These are phyloP conservation scores for Papilio gigon DNA, from an alignment of 2,888 invertebrate species.

Conservation along the genomic window DNA sequence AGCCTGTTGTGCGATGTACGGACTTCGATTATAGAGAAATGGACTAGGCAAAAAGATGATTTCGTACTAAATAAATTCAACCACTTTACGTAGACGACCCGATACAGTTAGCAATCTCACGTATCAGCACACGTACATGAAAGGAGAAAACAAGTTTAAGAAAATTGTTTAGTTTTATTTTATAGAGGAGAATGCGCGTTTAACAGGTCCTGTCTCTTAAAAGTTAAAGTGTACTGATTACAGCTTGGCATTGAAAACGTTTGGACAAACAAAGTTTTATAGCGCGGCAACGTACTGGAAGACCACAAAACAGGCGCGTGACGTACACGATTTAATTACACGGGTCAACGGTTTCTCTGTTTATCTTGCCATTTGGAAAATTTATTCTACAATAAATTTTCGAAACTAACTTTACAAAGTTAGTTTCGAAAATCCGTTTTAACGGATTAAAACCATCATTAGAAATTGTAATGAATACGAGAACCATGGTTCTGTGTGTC, in stretches of 20 bases:
- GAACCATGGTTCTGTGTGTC: too few species aligned
- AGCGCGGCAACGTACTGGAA: slow-evolving; percentile 55
- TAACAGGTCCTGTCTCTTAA: not conserved
- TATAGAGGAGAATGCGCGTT: not conserved
- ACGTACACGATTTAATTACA: slow-evolving; percentile 65
- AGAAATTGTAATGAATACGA: too few species aligned
- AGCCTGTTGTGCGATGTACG: not conserved
- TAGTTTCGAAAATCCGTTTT: too few species aligned
- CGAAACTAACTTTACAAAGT: too few species aligned
- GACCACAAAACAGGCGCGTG: slow-evolving; percentile 57
- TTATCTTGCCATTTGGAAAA: slow-evolving; percentile 31
- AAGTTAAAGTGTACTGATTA: slow-evolving; percentile 23
- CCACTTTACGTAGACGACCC: not conserved
- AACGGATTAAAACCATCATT: too few species aligned
- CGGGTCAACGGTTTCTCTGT: slow-evolving; percentile 42
- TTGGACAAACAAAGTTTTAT: slow-evolving; percentile 61
- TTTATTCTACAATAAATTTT: not conserved
- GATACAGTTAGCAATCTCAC: not conserved
- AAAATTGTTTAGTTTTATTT: too few species aligned
- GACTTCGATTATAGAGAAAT: not conserved
- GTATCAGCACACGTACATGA: too few species aligned
- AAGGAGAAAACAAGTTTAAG: too few species aligned
- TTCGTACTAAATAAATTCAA: not conserved
- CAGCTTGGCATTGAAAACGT: slow-evolving; percentile 44
- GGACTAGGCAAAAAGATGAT: not conserved